These are phyloP conservation scores for Tetrax tetrax DNA, from an alignment of 2,113 vertebrate species.

Conservation along the genomic window DNA sequence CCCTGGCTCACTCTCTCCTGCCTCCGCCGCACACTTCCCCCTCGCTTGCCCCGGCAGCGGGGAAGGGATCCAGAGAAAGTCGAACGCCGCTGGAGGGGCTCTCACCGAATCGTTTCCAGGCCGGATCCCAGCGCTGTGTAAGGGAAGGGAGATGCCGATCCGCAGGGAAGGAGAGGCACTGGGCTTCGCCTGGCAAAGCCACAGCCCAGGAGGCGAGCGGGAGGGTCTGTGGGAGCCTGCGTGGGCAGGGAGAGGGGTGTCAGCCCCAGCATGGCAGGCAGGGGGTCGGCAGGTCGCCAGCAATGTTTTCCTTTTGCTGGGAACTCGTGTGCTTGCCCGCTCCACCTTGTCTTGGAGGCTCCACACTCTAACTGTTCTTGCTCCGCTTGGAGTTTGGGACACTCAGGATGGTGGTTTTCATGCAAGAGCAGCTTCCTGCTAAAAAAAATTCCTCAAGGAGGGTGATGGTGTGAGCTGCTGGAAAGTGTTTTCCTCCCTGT, in stretches of 20 bases:
- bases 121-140: background rate
- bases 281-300: accelerated
- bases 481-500: background rate
- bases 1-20: background rate
- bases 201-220: background rate
- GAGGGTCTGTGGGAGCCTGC: background rate
- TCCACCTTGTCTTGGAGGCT: background rate
- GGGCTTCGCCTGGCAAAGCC: background rate
- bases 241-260: background rate
- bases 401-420: background rate
- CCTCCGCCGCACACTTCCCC: background rate
- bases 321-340: accelerated
- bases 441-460: background rate
- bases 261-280: accelerated
- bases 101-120: background rate
- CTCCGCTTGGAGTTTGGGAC: background rate
- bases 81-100: background rate
- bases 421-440: background rate
- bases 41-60: background rate
- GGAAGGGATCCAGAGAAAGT: background rate
- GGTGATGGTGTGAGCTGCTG: background rate
- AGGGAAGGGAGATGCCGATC: background rate
- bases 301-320: background rate
- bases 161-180: background rate
- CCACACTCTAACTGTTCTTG: accelerated